These are phyloP conservation scores for Hypercompe scribonia DNA, from an alignment of 2,888 invertebrate species.

Conservation along the genomic window DNA sequence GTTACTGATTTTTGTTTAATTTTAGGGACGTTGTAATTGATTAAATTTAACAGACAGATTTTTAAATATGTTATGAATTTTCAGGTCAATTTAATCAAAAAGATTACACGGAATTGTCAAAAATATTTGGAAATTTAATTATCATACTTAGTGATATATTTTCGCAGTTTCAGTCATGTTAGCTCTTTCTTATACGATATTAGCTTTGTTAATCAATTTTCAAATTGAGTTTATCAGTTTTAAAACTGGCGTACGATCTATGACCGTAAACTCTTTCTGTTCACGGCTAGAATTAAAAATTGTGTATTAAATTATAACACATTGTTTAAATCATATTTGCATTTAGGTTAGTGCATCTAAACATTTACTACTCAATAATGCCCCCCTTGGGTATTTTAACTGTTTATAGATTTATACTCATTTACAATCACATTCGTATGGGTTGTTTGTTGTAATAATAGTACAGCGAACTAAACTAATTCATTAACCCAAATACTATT, in stretches of 20 bases:
- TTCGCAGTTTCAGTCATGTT: too few species aligned
- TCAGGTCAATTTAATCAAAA: neutral
- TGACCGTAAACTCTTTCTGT: neutral
- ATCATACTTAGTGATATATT: neutral
- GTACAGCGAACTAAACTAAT: too few species aligned
- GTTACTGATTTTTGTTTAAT: neutral
- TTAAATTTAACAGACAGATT: too few species aligned
- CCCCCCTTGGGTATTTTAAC: neutral
- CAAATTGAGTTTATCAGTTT: neutral
- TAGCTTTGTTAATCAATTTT: neutral
- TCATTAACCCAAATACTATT: too few species aligned
- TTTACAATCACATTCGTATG: neutral
- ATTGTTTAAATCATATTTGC: neutral
- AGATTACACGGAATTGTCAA: neutral
- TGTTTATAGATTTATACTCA: neutral
- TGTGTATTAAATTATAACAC: neutral
- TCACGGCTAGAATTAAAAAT: too few species aligned
- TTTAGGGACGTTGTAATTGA: neutral
- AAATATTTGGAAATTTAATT: neutral
- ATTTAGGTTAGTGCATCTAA: neutral
- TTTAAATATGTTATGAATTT: neutral
- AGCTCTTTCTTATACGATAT: too few species aligned
- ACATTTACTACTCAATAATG: neutral
- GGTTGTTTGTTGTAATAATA: neutral
- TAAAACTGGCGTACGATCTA: neutral